Evolutionary conservation across 2,888 invertebrate genomes (phyloP), one percentile per base, ranked within the genome.

Genomic region (Drosophila mimica): DNA sequence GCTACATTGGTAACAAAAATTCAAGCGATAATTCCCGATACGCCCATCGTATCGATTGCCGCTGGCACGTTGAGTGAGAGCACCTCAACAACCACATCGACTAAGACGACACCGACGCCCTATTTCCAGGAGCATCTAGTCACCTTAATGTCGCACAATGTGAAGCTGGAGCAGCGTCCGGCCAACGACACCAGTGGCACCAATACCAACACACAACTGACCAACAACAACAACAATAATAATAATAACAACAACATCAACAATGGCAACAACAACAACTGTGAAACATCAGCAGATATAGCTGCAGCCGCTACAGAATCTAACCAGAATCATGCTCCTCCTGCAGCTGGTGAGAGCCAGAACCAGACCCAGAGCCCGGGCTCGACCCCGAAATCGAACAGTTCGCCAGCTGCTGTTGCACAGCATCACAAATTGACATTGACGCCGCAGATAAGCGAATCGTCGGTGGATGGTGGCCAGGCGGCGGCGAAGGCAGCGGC

Each of bases 1-100:
- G 81, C 81, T 15, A 81, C 77, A 69, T 66, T 79, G 65, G 81
- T 81, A 25, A 81, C 78, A n/a, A 88, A 83, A 51, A 80, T 83
- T 28, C 83, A 88, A 53, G 87, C 91, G 56, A 90, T 91, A 65
- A 91, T 91, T 74, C 88, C 91, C 13, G 91, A 90, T 79, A 91
- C 91, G 61, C 91, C 91, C 60, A 92, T 92, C 77, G 92, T 92
- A 54, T 92, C 92, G 20, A 92, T 92, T 82, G 92, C 92, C 66
- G 86, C 91, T 65, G 90, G 89, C 34, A 90, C 91, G 63, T 78
- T 92, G 65, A 91, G 91, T 69, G 91, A 92, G 72, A 89, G 91
- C 62, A 92, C 91, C 43, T 91, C 91, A 56, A 92, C 92, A 40
- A 92, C 92, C 8, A 92, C 92, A 73, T 91, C 90, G 53, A 92